Evolutionary conservation across 1,140 invertebrate species (phyloP).

Genomic region (Hyposmocoma kahamanoa): DNA sequence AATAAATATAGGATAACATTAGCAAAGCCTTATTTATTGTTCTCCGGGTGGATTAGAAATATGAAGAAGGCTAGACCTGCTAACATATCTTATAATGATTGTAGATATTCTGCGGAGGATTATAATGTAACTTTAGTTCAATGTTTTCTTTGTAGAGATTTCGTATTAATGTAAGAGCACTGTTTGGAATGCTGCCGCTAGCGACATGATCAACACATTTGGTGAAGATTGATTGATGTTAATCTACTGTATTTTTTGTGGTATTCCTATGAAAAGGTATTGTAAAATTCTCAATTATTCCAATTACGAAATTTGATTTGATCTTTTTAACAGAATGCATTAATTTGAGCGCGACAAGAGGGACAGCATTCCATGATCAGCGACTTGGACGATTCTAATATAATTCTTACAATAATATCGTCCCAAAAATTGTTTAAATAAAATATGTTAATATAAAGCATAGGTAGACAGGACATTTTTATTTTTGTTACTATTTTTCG

Average conservation of each 20-base stretch:
- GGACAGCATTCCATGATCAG: constrained; percentile 45
- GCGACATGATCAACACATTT: constrained; percentile 23
- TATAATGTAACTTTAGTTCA: constrained; percentile 63
- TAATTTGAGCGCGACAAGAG: constrained; percentile 1
- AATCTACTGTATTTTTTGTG: background rate
- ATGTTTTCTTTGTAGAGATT: constrained; percentile 65
- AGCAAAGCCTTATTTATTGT: constrained; percentile 36
- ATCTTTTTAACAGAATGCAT: background rate
- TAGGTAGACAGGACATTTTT: constrained; percentile 52
- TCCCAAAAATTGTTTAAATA: constrained; percentile 64
- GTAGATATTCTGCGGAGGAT: constrained; percentile 43
- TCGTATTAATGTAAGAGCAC: constrained; percentile 53
- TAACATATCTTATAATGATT: constrained; percentile 67
- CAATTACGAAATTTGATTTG: too few species aligned
- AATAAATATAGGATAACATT: constrained; percentile 44
- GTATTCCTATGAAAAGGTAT: background rate
- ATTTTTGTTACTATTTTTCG: constrained; percentile 57
- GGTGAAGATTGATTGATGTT: constrained; percentile 22
- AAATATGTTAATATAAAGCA: constrained; percentile 59
- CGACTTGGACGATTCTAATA: constrained; percentile 68
- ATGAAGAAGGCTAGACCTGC: constrained; percentile 34
- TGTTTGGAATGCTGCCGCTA: constrained; percentile 51
- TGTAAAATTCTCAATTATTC: background rate
- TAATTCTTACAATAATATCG: constrained; percentile 73
- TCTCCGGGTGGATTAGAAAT: constrained; percentile 26